phyloP scores from a whole-genome alignment of 2,797 vertebrate genomes.

The Cuculus canorus region DNA sequence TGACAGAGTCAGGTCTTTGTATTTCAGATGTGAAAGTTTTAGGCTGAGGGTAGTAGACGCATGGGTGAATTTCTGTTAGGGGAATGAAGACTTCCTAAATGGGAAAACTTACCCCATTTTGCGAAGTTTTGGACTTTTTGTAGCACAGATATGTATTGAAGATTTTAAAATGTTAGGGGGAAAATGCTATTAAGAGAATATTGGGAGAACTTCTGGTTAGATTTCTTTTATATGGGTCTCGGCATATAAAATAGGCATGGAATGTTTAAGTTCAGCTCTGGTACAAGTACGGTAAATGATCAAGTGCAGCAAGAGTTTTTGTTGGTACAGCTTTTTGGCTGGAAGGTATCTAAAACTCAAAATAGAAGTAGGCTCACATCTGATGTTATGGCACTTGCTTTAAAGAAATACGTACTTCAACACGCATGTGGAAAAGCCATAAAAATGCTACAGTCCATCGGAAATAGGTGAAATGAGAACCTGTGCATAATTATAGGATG shows the following conservation, averaged over 20 bases:
- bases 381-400: conserved; percentile 71
- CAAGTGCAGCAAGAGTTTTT: conserved; percentile 62
- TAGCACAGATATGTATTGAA: not conserved
- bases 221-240: conserved; percentile 38
- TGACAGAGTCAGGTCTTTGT: not conserved
- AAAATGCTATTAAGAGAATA: not conserved
- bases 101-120: not conserved
- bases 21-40: not conserved
- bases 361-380: conserved; percentile 65
- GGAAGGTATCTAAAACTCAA: conserved; percentile 57
- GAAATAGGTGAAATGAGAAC: conserved; percentile 66
- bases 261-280: conserved; percentile 52
- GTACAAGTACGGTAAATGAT: conserved; percentile 54
- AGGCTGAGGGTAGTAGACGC: not conserved
- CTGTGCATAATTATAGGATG: conserved; percentile 49
- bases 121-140: not conserved
- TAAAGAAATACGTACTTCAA: conserved; percentile 44
- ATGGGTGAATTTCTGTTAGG: not conserved
- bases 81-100: not conserved
- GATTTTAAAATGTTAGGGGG: not conserved
- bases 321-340: conserved; percentile 72
- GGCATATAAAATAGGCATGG: conserved; percentile 28
- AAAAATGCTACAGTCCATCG: conserved; percentile 32
- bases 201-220: conserved; percentile 19
- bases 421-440: conserved; percentile 67